Base-by-base conservation (phyloP, 2,888 invertebrate genomes). In the Panopea generosa region DNA sequence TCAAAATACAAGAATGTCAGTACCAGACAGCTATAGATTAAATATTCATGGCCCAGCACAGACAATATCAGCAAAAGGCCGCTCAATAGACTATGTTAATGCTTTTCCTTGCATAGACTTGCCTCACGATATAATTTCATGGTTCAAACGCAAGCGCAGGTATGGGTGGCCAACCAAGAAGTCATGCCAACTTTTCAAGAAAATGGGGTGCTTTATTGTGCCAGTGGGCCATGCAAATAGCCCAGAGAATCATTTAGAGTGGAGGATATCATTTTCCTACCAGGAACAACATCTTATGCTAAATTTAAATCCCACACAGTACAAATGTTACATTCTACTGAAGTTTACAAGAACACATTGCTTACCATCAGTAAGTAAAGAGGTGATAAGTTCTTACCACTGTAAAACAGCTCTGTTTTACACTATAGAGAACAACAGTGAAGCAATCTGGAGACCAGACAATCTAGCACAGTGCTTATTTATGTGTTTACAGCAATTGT, bases 291-390 rank as follows among this genome's bases (percentile, higher is more conserved):
- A 50, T 2, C 38, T 73, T 2, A 67, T 67, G 67, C 61, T 67
- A 26, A 49, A 43, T 29, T 56, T 73, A 7, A 67, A 66, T 33
- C 26, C 24, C 2, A 33, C 33, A n/a, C 73, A 73, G 33, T 29
- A 29, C 29, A 66, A 66, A 22, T 73, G 73, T 29, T 73, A 67
- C 49, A 38, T 73, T 18, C 45, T 73, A 27, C 29, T 73, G 16
- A 73, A 73, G 50, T 49, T 67, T 16, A 56, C 67, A 1, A 73
- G 56, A 26, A 61, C 55, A 9, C 38, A 43, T 27, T 16, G 60
- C 1, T 40, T 73, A 24, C 26, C 66, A 9, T 9, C 40, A 11
- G 20, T 29, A 20, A 20, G 26, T 29, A 47, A 29, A 45, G 20
- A 65, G 9, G 26, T 55, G 11, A 27, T 65, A 6, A 55, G 55